Base-by-base conservation (phyloP, 2,888 invertebrate genomes). In the Rhagium mordax region DNA sequence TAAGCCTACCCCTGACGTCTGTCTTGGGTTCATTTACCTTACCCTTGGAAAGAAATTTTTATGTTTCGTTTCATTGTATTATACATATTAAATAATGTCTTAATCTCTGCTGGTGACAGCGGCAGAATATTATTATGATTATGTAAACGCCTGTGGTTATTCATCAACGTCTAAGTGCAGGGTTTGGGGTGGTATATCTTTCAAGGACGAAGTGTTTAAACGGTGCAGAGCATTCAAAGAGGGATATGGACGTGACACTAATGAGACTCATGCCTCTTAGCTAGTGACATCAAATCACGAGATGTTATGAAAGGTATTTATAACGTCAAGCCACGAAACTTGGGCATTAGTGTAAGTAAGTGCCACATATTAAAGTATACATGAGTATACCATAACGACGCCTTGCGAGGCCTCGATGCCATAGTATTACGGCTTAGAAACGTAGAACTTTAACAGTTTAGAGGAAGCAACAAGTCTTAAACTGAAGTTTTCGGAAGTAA, bases 201-300 rank as follows among this genome's bases (percentile, higher is more conserved):
- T 21, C n/a, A 20, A 24, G 24, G 4, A 21, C 7, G 29, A 59
- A 16, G 29, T 59, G 55, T 33, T 16, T 59, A 57, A 59, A 33
- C 18, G 59, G 13, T 24, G n/a, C 15, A 5, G 6, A 57, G 16
- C 57, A 59, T 59, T 59, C 29, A 33, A 33, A 59, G 33, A 20
- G 7, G 33, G 57, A 29, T 8, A 33, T 18, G 29, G 15, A 27
- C 10, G 16, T 59, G 33, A 10, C 33, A 29, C 33, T 33, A 33
- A 33, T 57, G 57, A 57, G 27, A 57, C 55, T n/a, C 24, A n/a
- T 10, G 41, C 41, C n/a, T 41, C 41, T 41, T 41, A 41, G 41
- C 27, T 24, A 15, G n/a, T 16, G 2, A 18, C 15, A 29, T 59
- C 16, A 59, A 33, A 59, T 59, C 59, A 33, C 10, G 33, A 7